Percentiles rank a stretch among this genome's conserved stretches.
These are phyloP conservation scores for Philantomba maxwellii DNA, from an alignment of 2,113 vertebrate species.

Conservation along the genomic window DNA sequence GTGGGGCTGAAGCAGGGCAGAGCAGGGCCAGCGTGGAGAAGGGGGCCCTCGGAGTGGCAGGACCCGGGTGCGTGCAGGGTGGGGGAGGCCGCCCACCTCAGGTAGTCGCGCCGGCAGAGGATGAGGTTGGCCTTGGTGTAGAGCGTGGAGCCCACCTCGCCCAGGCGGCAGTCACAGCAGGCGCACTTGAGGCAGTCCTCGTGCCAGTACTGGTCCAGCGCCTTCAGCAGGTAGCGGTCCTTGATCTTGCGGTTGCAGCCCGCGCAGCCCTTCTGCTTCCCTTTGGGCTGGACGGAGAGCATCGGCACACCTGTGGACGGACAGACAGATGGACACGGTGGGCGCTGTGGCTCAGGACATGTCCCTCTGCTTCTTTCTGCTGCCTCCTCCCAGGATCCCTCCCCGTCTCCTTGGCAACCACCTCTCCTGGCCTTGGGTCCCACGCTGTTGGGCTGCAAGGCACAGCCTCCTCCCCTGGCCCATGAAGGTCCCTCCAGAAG, in stretches of 20 bases:
- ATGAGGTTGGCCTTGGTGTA: conserved; percentile 99
- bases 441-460: neutral
- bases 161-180: conserved; percentile 98
- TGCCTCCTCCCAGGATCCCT: neutral
- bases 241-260: conserved; percentile 99
- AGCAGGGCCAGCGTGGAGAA: neutral
- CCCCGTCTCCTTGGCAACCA: neutral
- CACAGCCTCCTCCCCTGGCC: neutral
- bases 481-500: neutral
- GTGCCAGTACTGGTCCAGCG: conserved; percentile 99
- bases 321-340: neutral
- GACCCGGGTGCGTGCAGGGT: fast-evolving
- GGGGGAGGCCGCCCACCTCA: conserved; percentile 86
- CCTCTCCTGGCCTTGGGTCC: neutral
- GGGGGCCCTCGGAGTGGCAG: fast-evolving
- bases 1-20: neutral
- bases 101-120: conserved; percentile 98
- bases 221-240: conserved; percentile 99
- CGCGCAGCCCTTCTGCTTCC: conserved; percentile 99
- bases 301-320: conserved; percentile 89
- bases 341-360: neutral
- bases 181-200: conserved; percentile 99
- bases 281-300: conserved; percentile 99
- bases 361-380: neutral
- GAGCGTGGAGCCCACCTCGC: conserved; percentile 99